A percentile compares a stretch with the other conserved stretches of the same genome.
These are phyloP conservation scores for Eudasyphora cyanicolor DNA, from an alignment of 2,888 invertebrate species.

Conservation along the genomic window DNA sequence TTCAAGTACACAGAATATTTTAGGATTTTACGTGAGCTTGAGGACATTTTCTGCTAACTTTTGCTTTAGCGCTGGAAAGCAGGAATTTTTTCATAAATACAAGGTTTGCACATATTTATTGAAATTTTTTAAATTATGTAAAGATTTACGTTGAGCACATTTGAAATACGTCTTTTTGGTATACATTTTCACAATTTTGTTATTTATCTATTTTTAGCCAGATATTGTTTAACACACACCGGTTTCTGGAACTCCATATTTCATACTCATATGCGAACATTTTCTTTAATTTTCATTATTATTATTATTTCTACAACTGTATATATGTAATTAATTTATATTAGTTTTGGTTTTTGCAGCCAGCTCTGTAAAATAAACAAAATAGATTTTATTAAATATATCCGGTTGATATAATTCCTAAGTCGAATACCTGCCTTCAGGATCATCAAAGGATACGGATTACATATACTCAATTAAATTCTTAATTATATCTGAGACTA, in stretches of 20 bases:
- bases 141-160: not conserved
- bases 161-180: no score
- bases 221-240: no score
- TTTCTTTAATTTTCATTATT: no score
- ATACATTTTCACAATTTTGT: no score
- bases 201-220: no score
- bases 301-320: not conserved
- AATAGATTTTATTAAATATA: not conserved
- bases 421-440: no score
- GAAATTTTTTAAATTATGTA: not conserved
- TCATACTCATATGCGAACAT: no score
- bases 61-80: not conserved
- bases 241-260: no score
- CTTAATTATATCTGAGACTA: no score
- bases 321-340: not conserved
- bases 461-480: not conserved
- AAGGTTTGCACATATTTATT: not conserved
- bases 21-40: constrained; percentile 52
- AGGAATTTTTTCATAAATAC: not conserved
- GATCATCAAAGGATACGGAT: no score
- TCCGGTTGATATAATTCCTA: no score
- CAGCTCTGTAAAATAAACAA: not conserved
- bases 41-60: constrained; percentile 48
- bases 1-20: constrained; percentile 56
- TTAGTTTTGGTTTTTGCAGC: not conserved